phyloP scores from a whole-genome alignment of 2,113 vertebrate genomes.

The Nesoenas mayeri region DNA sequence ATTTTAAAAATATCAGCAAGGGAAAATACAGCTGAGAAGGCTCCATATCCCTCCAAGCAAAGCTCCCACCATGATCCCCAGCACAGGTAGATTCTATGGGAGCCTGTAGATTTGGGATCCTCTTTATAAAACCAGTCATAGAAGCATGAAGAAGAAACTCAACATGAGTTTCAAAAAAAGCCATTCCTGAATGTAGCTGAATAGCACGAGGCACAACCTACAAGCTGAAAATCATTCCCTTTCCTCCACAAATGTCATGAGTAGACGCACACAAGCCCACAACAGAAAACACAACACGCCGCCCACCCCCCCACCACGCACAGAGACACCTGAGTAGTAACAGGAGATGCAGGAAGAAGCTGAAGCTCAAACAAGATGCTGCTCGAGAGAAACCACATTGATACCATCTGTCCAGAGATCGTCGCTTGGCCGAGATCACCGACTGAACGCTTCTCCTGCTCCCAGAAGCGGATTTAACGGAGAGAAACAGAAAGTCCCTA shows the following conservation, averaged over 20 bases:
- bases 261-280: background rate
- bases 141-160: background rate
- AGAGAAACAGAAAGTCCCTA: background rate
- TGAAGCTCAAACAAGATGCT: background rate
- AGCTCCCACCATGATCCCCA: background rate
- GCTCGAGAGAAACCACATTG: background rate
- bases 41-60: background rate
- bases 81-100: background rate
- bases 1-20: too few relatives aligned
- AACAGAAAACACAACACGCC: background rate
- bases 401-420: background rate
- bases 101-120: background rate
- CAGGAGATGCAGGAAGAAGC: background rate
- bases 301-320: background rate
- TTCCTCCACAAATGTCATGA: rapidly evolving
- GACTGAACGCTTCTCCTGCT: background rate
- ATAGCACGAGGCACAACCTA: background rate
- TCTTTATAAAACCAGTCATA: background rate
- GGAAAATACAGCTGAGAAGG: background rate
- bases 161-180: rapidly evolving
- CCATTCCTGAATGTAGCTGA: background rate
- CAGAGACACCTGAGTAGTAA: background rate
- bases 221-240: background rate
- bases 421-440: rapidly evolving
- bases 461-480: background rate